Percentiles rank a stretch among this genome's conserved stretches.
phyloP scores from a whole-genome alignment of 2,113 vertebrate species.

The Notothenia rossii region DNA sequence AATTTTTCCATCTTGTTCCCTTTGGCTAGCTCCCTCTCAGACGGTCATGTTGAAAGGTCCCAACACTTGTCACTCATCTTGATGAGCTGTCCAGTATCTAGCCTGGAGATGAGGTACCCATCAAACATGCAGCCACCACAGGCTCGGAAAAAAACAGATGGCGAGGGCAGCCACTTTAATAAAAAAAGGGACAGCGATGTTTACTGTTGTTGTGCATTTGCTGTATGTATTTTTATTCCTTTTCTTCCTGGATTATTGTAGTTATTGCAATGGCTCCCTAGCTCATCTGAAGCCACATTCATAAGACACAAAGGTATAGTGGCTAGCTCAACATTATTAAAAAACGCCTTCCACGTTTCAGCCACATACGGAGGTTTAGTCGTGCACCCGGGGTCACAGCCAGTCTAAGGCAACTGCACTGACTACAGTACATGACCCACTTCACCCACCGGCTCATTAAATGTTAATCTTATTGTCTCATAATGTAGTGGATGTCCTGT shows the following conservation, averaged over 20 bases:
- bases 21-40: conserved; percentile 43
- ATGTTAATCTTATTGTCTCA: conserved; percentile 62
- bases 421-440: conserved; percentile 48
- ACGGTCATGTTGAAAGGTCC: conserved; percentile 61
- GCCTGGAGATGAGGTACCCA: conserved; percentile 67
- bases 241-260: conserved; percentile 7
- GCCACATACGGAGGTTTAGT: conserved; percentile 5
- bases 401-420: conserved; percentile 30
- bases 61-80: conserved; percentile 76
- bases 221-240: conserved; percentile 12
- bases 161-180: conserved; percentile 54
- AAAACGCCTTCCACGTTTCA: not conserved
- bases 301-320: not conserved
- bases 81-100: conserved; percentile 73
- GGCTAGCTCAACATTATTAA: not conserved
- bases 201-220: conserved; percentile 52
- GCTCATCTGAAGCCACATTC: conserved; percentile 9
- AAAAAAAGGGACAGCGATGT: conserved; percentile 44
- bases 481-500: conserved; percentile 48
- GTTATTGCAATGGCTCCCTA: conserved; percentile 16
- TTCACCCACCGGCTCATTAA: conserved; percentile 55
- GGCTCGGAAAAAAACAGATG: conserved; percentile 74
- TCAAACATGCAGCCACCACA: conserved; percentile 59
- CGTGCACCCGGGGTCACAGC: conserved; percentile 20
- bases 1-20: conserved; percentile 9